Conservation (phyloP, 2,797 vertebrate species). For the Dipus sagitta region DNA sequence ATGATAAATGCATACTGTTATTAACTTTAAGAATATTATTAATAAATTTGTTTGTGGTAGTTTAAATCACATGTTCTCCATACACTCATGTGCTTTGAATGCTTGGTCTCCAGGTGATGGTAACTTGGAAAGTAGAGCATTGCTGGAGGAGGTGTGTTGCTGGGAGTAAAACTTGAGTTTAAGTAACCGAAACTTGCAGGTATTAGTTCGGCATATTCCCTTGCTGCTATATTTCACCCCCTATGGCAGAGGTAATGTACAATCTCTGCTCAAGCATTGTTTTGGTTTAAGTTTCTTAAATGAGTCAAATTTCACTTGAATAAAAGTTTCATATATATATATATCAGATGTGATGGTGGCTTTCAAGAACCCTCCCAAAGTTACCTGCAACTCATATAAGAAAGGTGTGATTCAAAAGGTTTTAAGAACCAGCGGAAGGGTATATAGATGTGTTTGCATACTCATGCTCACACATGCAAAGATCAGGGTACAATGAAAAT, state of each 20-base stretch:
- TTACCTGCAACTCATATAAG: background rate
- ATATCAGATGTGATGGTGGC: background rate
- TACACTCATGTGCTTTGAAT: too few species aligned
- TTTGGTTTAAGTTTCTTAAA: background rate
- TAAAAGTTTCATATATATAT: background rate
- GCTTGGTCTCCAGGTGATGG: too few species aligned
- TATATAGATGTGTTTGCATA: background rate
- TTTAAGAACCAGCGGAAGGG: background rate
- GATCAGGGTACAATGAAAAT: background rate
- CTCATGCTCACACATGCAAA: background rate
- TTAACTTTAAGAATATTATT: background rate
- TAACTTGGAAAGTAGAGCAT: too few species aligned
- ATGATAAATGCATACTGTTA: background rate
- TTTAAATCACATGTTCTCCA: too few species aligned
- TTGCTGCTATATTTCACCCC: too few species aligned
- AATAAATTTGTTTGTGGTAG: too few species aligned
- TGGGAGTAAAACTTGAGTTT: too few species aligned
- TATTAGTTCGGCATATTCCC: too few species aligned
- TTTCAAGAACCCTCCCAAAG: background rate
- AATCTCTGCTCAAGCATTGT: too few species aligned
- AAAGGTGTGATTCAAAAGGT: background rate
- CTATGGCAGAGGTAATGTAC: too few species aligned
- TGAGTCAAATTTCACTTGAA: background rate
- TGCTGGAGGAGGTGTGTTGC: too few species aligned
- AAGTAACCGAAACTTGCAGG: too few species aligned